Percentiles rank a stretch among this genome's conserved stretches.
Evolutionary conservation across 2,797 vertebrate species (phyloP).

Genomic region (Rousettus madagascariensis): DNA sequence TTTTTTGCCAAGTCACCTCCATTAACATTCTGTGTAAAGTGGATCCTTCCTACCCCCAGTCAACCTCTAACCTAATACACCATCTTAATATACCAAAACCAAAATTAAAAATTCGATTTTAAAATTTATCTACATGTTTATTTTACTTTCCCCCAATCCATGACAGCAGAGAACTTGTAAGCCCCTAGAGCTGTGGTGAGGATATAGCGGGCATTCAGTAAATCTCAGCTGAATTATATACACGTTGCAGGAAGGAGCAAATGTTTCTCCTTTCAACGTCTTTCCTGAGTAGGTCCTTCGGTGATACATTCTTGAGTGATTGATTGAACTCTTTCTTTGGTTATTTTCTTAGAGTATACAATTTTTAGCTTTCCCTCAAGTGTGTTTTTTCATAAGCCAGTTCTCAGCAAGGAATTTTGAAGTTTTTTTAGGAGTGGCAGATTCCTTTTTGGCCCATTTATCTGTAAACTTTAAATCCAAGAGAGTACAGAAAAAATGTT

Average conservation of each 20-base stretch:
- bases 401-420: neutral
- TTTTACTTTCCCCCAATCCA: neutral
- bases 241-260: neutral
- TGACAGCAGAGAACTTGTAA: neutral
- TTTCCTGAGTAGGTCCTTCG: neutral
- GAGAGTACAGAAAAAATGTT: neutral
- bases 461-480: conserved; percentile 25
- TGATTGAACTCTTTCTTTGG: conserved; percentile 33
- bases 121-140: neutral
- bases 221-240: neutral
- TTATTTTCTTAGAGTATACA: conserved; percentile 20
- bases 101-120: neutral
- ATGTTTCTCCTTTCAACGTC: neutral
- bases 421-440: neutral
- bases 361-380: conserved; percentile 9
- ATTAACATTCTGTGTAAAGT: neutral
- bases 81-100: neutral
- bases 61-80: neutral
- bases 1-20: neutral
- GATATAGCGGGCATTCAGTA: neutral
- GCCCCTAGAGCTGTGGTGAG: neutral
- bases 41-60: neutral
- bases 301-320: neutral
- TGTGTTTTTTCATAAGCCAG: conserved; percentile 2
- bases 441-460: neutral